Base-by-base conservation (phyloP, 2,888 invertebrate genomes). In the Zaprionus bogoriensis region DNA sequence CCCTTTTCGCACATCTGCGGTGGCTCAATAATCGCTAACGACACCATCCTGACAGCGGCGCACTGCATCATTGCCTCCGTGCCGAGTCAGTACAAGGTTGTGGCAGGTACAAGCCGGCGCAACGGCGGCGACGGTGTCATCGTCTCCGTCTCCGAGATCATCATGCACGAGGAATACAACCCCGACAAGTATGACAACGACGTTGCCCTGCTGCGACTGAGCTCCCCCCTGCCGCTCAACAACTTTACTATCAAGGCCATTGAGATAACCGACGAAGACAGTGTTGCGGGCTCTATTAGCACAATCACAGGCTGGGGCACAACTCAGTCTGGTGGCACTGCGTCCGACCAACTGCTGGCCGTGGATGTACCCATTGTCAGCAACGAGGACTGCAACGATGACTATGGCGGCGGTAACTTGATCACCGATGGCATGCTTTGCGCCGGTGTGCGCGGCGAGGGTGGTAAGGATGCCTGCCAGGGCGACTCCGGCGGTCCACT, bases 81-180 rank as follows among this genome's bases (percentile, higher is more conserved):
- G 2, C 4, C 86, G 0, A 77, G 77, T 3, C 74, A 76, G 52
- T 77, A 68, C 10, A 72, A 80, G 54, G 78, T 94, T 6, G 92
- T 93, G 0, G 93, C 92, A 1, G 94, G 93, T 0, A 92, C 93
- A 0, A 92, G 92, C 1, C 89, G 87, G 2, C 91, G 89, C 39
- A 83, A 89, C 1, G 57, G 75, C 0, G 92, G 91, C 0, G 85
- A 88, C 53, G 94, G 94, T 2, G 60, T 78, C 4, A 19, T 93
- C 0, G 90, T 92, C 2, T 89, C 90, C 25, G 92, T 94, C 0
- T 90, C 90, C 1, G 90, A 91, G 28, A 75, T 93, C 3, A 61
- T 91, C 0, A 89, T 89, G 67, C 93, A 94, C 70, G 92, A 92
- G 25, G 73, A 89, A 0, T 94, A 93, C 73, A 87, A 89, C 38